phyloP scores from a whole-genome alignment of 1,140 invertebrate species.

The Patella vulgata region DNA sequence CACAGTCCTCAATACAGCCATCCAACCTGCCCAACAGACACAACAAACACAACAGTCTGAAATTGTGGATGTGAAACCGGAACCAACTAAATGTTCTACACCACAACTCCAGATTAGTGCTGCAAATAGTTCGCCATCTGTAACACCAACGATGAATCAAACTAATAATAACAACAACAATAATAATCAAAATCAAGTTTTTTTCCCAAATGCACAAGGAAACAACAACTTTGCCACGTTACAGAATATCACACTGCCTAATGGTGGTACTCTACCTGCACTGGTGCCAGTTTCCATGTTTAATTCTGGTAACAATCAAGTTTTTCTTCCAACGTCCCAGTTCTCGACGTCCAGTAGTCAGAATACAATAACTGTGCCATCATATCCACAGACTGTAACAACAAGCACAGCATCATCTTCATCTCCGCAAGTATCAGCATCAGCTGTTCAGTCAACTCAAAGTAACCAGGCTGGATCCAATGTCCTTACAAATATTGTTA shows the following conservation, averaged over 20 bases:
- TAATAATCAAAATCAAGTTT: too few relatives aligned
- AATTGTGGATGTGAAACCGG: too few relatives aligned
- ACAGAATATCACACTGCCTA: constrained; percentile 4
- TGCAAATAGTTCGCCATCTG: too few relatives aligned
- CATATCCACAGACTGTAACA: constrained; percentile 70
- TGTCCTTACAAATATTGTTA: constrained; percentile 29
- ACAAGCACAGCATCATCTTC: constrained; percentile 59
- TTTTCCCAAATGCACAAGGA: not conserved
- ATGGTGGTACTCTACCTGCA: not conserved
- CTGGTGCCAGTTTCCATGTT: not conserved
- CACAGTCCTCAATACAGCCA: constrained; percentile 4
- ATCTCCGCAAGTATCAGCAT: constrained; percentile 63
- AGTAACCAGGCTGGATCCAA: constrained; percentile 14
- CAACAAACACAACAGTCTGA: too few relatives aligned
- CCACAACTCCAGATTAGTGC: too few relatives aligned
- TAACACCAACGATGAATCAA: too few relatives aligned
- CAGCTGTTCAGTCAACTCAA: constrained; percentile 46
- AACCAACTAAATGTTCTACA: too few relatives aligned
- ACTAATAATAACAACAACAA: too few relatives aligned
- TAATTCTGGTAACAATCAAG: not conserved
- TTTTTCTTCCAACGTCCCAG: constrained; percentile 1
- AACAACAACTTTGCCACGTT: constrained; percentile 14
- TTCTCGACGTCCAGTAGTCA: too few relatives aligned
- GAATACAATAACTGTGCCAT: constrained; percentile 51
- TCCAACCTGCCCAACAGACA: too few relatives aligned